Conservation (phyloP, 2,888 invertebrate species). For the Eupithecia subfuscata region DNA sequence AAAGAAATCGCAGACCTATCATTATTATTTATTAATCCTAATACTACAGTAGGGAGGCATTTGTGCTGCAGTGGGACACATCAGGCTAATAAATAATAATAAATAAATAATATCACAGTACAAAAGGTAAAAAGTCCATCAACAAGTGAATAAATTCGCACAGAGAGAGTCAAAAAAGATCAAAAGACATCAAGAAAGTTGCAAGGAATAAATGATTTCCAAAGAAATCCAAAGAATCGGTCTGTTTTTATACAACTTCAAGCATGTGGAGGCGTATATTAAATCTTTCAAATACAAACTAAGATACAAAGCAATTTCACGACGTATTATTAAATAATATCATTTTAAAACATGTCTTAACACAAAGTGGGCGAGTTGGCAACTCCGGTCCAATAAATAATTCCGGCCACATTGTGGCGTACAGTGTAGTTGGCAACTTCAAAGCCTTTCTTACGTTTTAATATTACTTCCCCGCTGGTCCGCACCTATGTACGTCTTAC, state of each 20-base stretch:
- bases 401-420: slow-evolving; percentile 3
- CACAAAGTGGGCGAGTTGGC: slow-evolving; percentile 10
- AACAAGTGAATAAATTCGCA: background rate
- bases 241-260: background rate
- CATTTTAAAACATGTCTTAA: background rate
- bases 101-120: no score
- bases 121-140: background rate
- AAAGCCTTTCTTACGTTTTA: slow-evolving; percentile 16
- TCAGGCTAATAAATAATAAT: no score
- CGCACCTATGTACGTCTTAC: background rate
- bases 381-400: slow-evolving; percentile 15
- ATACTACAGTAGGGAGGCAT: background rate
- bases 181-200: background rate
- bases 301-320: background rate
- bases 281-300: background rate
- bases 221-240: background rate
- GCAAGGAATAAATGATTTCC: background rate
- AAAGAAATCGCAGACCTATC: background rate
- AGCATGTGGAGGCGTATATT: background rate
- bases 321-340: background rate
- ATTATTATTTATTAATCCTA: background rate
- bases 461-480: background rate
- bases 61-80: no score
- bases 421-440: slow-evolving; percentile 7
- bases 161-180: background rate